A percentile compares a stretch with the other conserved stretches of the same genome.
Evolutionary conservation across 2,113 vertebrate species (phyloP).

Genomic region (Bubo bubo): DNA sequence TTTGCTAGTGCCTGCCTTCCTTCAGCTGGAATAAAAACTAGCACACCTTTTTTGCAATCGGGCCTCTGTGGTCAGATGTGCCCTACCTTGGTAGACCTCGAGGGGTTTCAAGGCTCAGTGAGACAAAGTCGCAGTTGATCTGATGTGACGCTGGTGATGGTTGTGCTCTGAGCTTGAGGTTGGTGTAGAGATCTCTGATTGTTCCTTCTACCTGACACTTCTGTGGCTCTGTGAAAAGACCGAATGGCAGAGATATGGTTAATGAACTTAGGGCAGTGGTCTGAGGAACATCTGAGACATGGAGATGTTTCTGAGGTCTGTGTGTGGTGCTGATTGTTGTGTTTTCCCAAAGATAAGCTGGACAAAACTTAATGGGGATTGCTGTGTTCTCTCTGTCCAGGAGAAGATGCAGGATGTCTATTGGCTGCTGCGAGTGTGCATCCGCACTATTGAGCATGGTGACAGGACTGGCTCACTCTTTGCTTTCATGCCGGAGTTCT

Average conservation of each 20-base stretch:
- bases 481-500: conserved; percentile 94
- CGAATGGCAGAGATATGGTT: neutral
- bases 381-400: conserved; percentile 65
- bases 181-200: neutral
- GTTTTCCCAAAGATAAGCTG: neutral
- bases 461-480: conserved; percentile 89
- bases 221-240: neutral
- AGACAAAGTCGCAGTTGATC: neutral
- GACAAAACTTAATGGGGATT: neutral
- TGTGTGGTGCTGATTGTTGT: neutral
- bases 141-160: neutral
- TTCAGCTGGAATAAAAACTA: neutral
- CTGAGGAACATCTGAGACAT: neutral
- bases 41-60: neutral
- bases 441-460: conserved; percentile 88
- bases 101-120: neutral
- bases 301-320: neutral
- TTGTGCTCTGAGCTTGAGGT: neutral
- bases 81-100: neutral
- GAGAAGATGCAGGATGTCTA: conserved; percentile 98
- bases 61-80: neutral
- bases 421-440: conserved; percentile 92
- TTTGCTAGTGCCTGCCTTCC: neutral
- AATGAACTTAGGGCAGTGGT: neutral
- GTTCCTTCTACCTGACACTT: neutral